Evolutionary conservation across 2,113 vertebrate species (phyloP).

Genomic region (Terrapene triunguis): DNA sequence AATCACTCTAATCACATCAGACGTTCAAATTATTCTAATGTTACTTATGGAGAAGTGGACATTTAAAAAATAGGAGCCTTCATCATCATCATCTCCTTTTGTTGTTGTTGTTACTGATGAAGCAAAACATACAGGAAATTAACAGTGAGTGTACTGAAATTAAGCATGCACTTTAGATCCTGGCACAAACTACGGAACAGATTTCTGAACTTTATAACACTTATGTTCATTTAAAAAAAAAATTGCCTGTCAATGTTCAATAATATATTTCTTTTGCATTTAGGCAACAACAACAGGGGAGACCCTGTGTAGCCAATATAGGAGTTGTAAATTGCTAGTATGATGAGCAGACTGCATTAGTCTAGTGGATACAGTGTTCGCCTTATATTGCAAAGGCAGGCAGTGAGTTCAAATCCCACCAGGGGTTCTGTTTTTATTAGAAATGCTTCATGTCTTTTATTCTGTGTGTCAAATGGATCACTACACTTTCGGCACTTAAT

Average conservation of each 20-base stretch:
- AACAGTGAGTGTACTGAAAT: constrained; percentile 32
- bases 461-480: constrained; percentile 75
- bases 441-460: constrained; percentile 79
- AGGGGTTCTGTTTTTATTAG: constrained; percentile 74
- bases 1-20: constrained; percentile 64
- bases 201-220: constrained; percentile 43
- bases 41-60: not conserved
- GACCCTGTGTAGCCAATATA: constrained; percentile 56
- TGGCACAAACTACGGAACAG: constrained; percentile 31
- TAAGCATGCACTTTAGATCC: constrained; percentile 21
- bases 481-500: constrained; percentile 74
- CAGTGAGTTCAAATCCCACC: constrained; percentile 68
- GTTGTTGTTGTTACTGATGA: not conserved
- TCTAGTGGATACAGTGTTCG: constrained; percentile 54
- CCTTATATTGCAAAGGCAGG: constrained; percentile 55
- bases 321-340: constrained; percentile 65
- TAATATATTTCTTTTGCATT: constrained; percentile 66
- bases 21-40: constrained; percentile 59
- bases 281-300: constrained; percentile 68
- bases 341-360: constrained; percentile 7
- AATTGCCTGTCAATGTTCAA: constrained; percentile 25
- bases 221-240: constrained; percentile 47
- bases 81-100: constrained; percentile 1
- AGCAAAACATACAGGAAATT: constrained; percentile 42
- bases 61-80: constrained; percentile 13